Percentiles rank a stretch among this genome's conserved stretches.
phyloP scores from a whole-genome alignment of 1,140 invertebrate species.

The Vanessa tameamea region DNA sequence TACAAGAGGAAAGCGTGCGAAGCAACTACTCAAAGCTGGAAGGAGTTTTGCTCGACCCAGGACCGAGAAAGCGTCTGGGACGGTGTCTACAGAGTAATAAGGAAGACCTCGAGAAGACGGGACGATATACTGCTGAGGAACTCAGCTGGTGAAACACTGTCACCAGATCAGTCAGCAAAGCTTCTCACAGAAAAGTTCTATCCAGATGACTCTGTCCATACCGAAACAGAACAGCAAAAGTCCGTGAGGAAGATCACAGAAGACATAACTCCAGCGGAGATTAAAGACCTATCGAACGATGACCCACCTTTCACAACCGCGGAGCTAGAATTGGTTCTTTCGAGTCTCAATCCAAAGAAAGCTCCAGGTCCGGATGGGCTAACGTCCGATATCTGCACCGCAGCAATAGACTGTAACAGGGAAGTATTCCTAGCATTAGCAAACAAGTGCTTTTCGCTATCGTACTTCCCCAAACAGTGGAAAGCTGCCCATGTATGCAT shows the following conservation, averaged over 20 bases:
- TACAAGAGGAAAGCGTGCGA: too few species aligned
- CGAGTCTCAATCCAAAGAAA: conserved; percentile 4
- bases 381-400: conserved; percentile 30
- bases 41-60: conserved; percentile 1
- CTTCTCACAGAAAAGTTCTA: conserved; percentile 38
- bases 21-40: background rate
- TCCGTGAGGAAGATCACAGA: background rate
- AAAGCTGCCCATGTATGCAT: conserved; percentile 28
- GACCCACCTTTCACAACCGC: conserved; percentile 14
- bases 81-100: conserved; percentile 3
- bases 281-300: conserved; percentile 3
- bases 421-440: conserved; percentile 33
- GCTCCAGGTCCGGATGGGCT: conserved; percentile 22
- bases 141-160: background rate
- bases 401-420: background rate
- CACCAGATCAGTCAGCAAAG: conserved; percentile 21
- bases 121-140: conserved; percentile 25
- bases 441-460: conserved; percentile 29
- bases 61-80: conserved; percentile 20
- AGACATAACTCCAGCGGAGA: conserved; percentile 9
- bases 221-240: too few species aligned
- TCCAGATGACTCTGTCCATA: conserved; percentile 27
- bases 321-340: background rate
- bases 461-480: conserved; percentile 37
- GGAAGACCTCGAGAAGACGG: conserved; percentile 4